Percentiles rank a stretch among this genome's conserved stretches.
These are phyloP conservation scores for Amiota minor DNA, from an alignment of 2,888 invertebrate species.

Conservation along the genomic window DNA sequence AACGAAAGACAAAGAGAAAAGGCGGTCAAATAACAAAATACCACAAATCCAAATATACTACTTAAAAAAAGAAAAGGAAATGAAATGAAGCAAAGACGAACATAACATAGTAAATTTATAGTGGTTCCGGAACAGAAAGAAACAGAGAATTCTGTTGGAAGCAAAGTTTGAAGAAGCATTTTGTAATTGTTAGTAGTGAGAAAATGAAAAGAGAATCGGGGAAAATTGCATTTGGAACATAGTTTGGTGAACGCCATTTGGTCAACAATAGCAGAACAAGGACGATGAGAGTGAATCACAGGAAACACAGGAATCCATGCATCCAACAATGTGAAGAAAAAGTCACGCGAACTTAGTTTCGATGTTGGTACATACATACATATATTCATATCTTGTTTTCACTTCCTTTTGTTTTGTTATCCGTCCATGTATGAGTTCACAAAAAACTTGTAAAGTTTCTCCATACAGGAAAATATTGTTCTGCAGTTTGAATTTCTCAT, in stretches of 20 bases:
- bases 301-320: slow-evolving; percentile 3
- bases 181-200: slow-evolving; percentile 45
- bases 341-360: too few species aligned
- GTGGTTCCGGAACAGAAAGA: background rate
- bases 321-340: background rate
- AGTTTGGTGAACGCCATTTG: slow-evolving; percentile 27
- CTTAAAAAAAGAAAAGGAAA: background rate
- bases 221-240: slow-evolving; percentile 61
- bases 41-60: background rate
- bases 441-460: slow-evolving; percentile 39
- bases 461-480: slow-evolving; percentile 39
- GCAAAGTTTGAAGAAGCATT: slow-evolving; percentile 63
- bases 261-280: background rate
- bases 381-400: too few species aligned
- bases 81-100: slow-evolving; percentile 44
- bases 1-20: background rate
- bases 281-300: background rate
- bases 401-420: too few species aligned
- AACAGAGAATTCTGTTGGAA: slow-evolving; percentile 38
- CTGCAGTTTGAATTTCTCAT: slow-evolving; percentile 25
- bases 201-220: slow-evolving; percentile 39
- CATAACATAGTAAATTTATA: background rate
- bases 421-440: background rate
- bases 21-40: background rate
- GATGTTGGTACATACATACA: background rate